phyloP scores from a whole-genome alignment of 2,888 invertebrate genomes.

The Nowickia ferox region DNA sequence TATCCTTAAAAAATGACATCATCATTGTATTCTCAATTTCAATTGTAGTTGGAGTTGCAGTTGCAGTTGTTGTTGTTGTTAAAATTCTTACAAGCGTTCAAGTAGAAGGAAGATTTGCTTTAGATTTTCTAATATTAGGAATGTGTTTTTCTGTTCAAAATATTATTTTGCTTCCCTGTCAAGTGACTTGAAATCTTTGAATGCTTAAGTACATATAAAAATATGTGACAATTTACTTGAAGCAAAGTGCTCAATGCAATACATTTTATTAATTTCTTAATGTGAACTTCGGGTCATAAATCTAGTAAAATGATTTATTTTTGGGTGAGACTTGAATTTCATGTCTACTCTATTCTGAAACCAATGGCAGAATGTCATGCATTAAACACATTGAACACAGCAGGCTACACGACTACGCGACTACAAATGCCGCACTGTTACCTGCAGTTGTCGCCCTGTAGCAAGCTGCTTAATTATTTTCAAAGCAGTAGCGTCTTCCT shows the following conservation, averaged over 20 bases:
- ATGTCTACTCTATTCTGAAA: too few species aligned
- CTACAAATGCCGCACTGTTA: too few species aligned
- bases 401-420: too few species aligned
- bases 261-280: not conserved
- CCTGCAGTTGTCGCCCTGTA: too few species aligned
- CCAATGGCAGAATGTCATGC: too few species aligned
- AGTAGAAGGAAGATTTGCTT: constrained; percentile 17
- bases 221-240: not conserved
- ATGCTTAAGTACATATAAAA: not conserved
- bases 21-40: constrained; percentile 20
- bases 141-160: constrained; percentile 17
- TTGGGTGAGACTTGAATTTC: too few species aligned
- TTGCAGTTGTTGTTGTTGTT: constrained; percentile 17
- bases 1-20: constrained; percentile 65
- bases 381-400: too few species aligned
- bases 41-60: constrained; percentile 21
- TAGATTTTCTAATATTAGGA: not conserved
- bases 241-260: not conserved
- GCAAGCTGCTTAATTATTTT: too few species aligned
- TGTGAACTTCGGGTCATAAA: not conserved
- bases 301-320: too few species aligned
- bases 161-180: constrained; percentile 8
- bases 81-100: constrained; percentile 32
- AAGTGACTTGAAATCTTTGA: not conserved
- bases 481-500: too few species aligned